Base-by-base conservation (phyloP, 2,113 vertebrate species). In the Nothocercus julius region DNA sequence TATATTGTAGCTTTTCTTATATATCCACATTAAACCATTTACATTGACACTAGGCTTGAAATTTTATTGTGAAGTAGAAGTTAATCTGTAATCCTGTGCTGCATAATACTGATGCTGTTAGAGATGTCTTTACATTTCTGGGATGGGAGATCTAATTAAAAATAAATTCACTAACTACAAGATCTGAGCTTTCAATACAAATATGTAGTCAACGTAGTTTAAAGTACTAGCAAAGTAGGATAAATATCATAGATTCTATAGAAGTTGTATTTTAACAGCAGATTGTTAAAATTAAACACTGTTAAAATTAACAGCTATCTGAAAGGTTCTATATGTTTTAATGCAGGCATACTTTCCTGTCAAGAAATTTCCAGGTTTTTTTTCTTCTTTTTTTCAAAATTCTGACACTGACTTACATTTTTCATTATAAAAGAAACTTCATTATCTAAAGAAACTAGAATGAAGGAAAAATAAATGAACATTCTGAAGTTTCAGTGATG, bases 401-500 rank as follows among this genome's bases (percentile, higher is more conserved):
- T 90, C 5, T 11, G 36, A 4, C n/a, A 49, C 20, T 83, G 49
- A 16, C 28, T 4, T 87, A 49, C 25, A 74, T 53, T 66, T 61
- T 44, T 42, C 2, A 44, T 74, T 76, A 9, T 51, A 79, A 67
- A n/a, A n/a, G n/a, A n/a, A n/a, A n/a, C n/a, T n/a, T n/a, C n/a
- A n/a, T n/a, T n/a, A n/a, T 36, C 2, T 42, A 75, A 68, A 61
- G 24, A 42, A 74, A 7, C 2, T 49, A 11, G 38, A n/a, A 34
- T 67, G 32, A 67, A 68, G 87, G 20, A 20, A 78, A 5, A 77
- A 21, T 32, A 79, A 74, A 5, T 38, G 82, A 62, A 80, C 22
- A 45, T 70, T 68, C 20, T 10, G 44, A 45, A 49, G n/a, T 66
- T 96, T 95, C 59, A 70, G 17, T 38, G 30, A 17, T 66, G 67